A percentile compares a stretch with the other conserved stretches of the same genome.
Evolutionary conservation across 2,113 vertebrate species (phyloP).

Genomic region (Nycticebus coucang): DNA sequence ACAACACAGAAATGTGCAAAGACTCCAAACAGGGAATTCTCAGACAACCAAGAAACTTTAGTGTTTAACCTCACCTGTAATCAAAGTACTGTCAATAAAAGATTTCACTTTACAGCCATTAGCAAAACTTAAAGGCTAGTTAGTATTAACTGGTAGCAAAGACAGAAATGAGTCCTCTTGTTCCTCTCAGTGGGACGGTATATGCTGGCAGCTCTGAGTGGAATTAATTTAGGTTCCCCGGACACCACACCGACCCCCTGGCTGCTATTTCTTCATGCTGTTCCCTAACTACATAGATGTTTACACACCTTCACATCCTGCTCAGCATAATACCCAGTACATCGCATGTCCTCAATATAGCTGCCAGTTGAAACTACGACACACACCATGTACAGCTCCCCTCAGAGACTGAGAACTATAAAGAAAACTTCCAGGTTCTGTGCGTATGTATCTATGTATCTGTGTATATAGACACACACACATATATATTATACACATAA

Average conservation of each 20-base stretch:
- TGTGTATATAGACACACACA: no score
- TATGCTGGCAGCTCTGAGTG: not conserved
- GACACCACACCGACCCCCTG: not conserved
- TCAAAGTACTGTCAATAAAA: conserved; percentile 11
- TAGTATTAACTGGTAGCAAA: not conserved
- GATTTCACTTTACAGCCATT: not conserved
- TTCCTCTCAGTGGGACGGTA: not conserved
- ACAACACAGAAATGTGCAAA: not conserved
- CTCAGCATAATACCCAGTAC: not conserved
- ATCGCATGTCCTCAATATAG: not conserved
- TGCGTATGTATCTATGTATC: no score
- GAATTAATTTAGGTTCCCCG: not conserved
- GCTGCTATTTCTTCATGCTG: not conserved
- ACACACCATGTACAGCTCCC: not conserved
- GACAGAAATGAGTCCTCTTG: not conserved
- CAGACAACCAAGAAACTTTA: not conserved
- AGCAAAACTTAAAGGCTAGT: not conserved
- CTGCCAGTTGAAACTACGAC: not conserved
- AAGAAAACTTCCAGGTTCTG: not conserved
- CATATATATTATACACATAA: no score
- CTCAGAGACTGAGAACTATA: not conserved
- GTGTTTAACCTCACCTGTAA: not conserved
- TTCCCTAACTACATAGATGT: not conserved
- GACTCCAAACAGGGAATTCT: not conserved
- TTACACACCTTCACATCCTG: not conserved